Percentiles rank a stretch among this genome's conserved stretches.
Conservation (phyloP, 1,140 invertebrate genomes). For the Helicoverpa armigera region DNA sequence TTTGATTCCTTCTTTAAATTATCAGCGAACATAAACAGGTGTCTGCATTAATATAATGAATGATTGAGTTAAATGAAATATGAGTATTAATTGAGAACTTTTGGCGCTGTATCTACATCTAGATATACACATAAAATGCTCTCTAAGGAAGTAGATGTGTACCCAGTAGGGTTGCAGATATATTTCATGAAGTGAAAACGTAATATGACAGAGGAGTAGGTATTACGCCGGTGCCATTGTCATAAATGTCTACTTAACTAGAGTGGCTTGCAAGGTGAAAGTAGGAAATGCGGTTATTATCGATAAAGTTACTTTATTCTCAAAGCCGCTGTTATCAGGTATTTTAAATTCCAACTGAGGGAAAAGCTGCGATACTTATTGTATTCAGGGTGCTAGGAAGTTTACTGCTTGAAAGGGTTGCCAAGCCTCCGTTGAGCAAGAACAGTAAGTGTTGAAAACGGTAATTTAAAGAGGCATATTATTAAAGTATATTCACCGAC, state of each 20-base stretch:
- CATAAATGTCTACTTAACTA: slow-evolving; percentile 47
- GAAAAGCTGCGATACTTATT: slow-evolving; percentile 25
- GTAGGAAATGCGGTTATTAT: slow-evolving; percentile 39
- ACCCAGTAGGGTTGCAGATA: slow-evolving; percentile 13
- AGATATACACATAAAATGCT: slow-evolving; percentile 38
- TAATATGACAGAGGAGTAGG: slow-evolving; percentile 22
- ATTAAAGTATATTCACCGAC: not conserved
- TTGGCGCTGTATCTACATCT: too few species aligned
- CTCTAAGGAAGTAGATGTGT: slow-evolving; percentile 19
- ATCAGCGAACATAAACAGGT: too few species aligned
- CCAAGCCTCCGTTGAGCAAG: slow-evolving; percentile 4
- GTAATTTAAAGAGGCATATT: not conserved
- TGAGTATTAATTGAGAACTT: too few species aligned
- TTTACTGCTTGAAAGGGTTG: slow-evolving; percentile 21
- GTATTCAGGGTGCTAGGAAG: slow-evolving; percentile 13
- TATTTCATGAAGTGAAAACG: slow-evolving; percentile 34
- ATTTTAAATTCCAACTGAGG: slow-evolving; percentile 30
- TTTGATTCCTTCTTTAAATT: not conserved
- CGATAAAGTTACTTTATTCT: slow-evolving; percentile 38
- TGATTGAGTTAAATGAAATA: too few species aligned
- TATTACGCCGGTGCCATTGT: slow-evolving; percentile 35
- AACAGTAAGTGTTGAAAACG: not conserved
- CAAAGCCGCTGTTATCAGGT: slow-evolving; percentile 25
- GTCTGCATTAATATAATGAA: too few species aligned
- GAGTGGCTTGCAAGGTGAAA: slow-evolving; percentile 40